These are phyloP conservation scores for Xiphophorus hellerii DNA, from an alignment of 2,113 vertebrate genomes.

Conservation along the genomic window DNA sequence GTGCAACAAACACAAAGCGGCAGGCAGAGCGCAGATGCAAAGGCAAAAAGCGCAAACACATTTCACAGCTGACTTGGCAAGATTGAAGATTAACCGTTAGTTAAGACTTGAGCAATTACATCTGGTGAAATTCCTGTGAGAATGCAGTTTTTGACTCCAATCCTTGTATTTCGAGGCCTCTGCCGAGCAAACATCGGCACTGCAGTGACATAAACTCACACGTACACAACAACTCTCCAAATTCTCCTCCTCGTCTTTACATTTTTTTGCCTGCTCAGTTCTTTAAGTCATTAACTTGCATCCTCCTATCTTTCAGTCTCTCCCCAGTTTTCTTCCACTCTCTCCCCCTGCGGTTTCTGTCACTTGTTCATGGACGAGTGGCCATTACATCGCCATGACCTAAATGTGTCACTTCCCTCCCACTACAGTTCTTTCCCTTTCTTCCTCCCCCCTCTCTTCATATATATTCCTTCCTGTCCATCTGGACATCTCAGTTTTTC, in stretches of 20 bases:
- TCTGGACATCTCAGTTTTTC: slow-evolving; percentile 47
- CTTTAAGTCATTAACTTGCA: slow-evolving; percentile 69
- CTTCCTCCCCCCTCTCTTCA: slow-evolving; percentile 37
- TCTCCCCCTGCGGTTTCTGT: slow-evolving; percentile 77
- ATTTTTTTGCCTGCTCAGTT: slow-evolving; percentile 54
- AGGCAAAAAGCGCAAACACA: slow-evolving; percentile 52
- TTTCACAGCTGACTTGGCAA: slow-evolving; percentile 68
- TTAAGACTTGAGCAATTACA: slow-evolving; percentile 44
- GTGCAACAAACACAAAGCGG: slow-evolving; percentile 47
- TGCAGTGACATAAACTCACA: not conserved
- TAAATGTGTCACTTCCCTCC: slow-evolving; percentile 82
- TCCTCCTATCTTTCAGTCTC: slow-evolving; percentile 63
- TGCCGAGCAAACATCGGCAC: not conserved
- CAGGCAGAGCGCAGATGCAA: slow-evolving; percentile 38
- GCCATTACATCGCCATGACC: slow-evolving; percentile 83
- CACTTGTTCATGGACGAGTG: slow-evolving; percentile 84
- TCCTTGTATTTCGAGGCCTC: not conserved
- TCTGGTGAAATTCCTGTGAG: slow-evolving; percentile 16
- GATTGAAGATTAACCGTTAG: slow-evolving; percentile 63
- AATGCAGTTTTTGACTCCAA: slow-evolving; percentile 27
- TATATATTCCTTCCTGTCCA: slow-evolving; percentile 51
- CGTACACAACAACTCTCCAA: not conserved
- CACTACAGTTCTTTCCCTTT: slow-evolving; percentile 44
- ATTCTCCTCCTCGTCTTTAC: slow-evolving; percentile 1
- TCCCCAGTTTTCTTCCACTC: slow-evolving; percentile 46